Base-by-base conservation (phyloP, 2,797 vertebrate species). In the Calcarius lapponicus region DNA sequence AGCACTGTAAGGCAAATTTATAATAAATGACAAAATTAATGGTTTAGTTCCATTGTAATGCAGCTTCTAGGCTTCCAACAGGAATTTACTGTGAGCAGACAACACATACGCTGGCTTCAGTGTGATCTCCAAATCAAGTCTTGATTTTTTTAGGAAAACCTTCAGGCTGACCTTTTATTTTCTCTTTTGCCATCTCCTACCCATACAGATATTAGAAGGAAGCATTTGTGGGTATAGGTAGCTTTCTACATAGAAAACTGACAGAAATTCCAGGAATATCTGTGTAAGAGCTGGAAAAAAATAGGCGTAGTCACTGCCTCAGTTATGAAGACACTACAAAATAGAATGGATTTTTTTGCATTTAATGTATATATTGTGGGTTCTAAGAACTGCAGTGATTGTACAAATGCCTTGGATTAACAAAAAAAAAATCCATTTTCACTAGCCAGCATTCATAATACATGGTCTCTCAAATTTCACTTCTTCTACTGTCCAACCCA, bases 21-120 rank as follows among this genome's bases (percentile, higher is more conserved):
- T 88, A 93, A 85, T 69, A 92, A 94, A 91, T 93, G 54, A 84
- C 51, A 84, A 80, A 91, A 72, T 61, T 90, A 92, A 84, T 81
- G 66, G 70, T 85, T 87, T 93, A 21, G 69, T 45, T 93, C 75
- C 31, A 0, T 73, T 92, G n/a, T 76, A 96, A 82, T 86, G 91
- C 64, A 81, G 45, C 34, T 91, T 86, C 54, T 81, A 57, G 70
- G 47, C 60, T 95, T 40, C 48, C 70, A 73, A 56, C 15, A n/a
- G 58, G 54, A 86, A 48, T 34, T 57, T 57, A 57, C 42, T 66
- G 60, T 75, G 91, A 79, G 28, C 36, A 93, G 66, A 72, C 62
- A 88, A 34, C 51, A 65, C n/a, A 38, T 66, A 11, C 36, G 48
- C 53, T 86, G 79, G 21, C 70, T 76, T 71, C 42, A 51, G n/a